Conservation (phyloP, 2,797 vertebrate species). For the Pipistrellus pygmaeus region DNA sequence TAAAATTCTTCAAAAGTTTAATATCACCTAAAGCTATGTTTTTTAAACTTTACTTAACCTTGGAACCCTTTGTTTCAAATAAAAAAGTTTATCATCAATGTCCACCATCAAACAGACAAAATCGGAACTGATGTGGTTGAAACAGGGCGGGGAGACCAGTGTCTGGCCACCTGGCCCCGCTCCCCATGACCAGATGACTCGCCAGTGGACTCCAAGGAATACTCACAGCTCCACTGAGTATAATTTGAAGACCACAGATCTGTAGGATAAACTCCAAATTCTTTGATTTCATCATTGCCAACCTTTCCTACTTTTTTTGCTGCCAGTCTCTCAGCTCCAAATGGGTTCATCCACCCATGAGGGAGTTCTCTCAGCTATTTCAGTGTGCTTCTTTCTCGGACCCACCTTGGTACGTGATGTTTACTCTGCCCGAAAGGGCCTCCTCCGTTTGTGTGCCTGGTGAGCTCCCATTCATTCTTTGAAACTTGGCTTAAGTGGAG, state of each 20-base stretch:
- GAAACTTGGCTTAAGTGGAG: background rate
- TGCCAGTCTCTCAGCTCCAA: background rate
- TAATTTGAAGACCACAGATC: slow-evolving; percentile 31
- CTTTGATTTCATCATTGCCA: background rate
- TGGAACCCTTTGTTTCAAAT: slow-evolving; percentile 10
- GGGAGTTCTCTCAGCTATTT: background rate
- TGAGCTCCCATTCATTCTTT: background rate
- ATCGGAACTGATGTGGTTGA: background rate
- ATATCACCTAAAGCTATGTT: background rate
- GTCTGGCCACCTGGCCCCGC: background rate
- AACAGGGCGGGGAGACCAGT: background rate
- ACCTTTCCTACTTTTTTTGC: background rate
- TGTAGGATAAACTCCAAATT: background rate
- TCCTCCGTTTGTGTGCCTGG: background rate
- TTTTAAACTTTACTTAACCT: background rate
- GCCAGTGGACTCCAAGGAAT: background rate
- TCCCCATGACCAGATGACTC: background rate
- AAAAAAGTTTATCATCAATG: background rate
- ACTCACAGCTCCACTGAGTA: background rate
- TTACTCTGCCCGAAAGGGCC: background rate
- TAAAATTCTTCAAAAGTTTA: background rate
- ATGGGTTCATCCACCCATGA: background rate
- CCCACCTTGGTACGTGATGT: no score
- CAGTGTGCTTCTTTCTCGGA: background rate
- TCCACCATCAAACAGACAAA: background rate